A percentile compares a stretch with the other conserved stretches of the same genome.
phyloP scores from a whole-genome alignment of 2,797 vertebrate species.

The Bradypodion pumilum region DNA sequence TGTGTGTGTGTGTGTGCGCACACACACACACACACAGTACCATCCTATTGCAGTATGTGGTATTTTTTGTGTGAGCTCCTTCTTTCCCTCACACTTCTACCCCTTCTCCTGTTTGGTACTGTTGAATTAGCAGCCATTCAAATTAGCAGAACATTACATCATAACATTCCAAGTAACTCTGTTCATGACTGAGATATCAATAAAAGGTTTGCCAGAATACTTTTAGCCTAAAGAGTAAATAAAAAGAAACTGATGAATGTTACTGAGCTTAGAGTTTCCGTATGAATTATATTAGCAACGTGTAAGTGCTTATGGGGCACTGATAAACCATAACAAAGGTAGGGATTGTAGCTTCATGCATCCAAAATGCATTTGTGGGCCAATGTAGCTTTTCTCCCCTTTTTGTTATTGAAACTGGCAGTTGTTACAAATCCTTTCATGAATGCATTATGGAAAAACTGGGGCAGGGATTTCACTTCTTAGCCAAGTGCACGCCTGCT shows the following conservation, averaged over 20 bases:
- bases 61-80: neutral
- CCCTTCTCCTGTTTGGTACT: neutral
- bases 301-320: conserved; percentile 61
- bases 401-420: conserved; percentile 65
- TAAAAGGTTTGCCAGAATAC: conserved; percentile 39
- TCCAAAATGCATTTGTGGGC: conserved; percentile 63
- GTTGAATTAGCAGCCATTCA: neutral
- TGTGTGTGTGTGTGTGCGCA: too few species aligned
- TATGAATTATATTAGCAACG: conserved; percentile 67
- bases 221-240: conserved; percentile 33
- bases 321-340: conserved; percentile 62
- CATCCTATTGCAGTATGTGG: neutral
- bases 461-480: conserved; percentile 70
- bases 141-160: neutral
- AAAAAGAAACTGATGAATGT: conserved; percentile 43
- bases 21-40: too few species aligned
- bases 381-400: conserved; percentile 50
- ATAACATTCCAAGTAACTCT: neutral
- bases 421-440: conserved; percentile 75
- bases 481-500: conserved; percentile 74
- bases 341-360: conserved; percentile 69
- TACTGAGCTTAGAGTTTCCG: conserved; percentile 57
- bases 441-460: conserved; percentile 77
- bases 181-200: neutral
- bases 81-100: neutral